These are phyloP conservation scores for Coracias cyanogaster DNA, from an alignment of 2,797 vertebrate species.

Conservation along the genomic window DNA sequence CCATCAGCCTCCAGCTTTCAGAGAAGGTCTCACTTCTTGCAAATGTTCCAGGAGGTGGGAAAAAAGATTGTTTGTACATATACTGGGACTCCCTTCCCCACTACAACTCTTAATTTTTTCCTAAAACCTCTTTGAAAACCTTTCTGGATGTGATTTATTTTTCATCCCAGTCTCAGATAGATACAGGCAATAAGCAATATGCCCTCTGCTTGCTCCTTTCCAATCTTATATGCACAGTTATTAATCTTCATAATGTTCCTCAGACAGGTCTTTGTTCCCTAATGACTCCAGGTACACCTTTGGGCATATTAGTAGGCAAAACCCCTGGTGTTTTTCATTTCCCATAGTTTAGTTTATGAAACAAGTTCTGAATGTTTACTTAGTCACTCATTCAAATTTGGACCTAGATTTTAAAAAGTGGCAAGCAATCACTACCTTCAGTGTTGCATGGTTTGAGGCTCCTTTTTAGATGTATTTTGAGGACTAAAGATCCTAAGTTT, in stretches of 20 bases:
- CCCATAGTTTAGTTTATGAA: slow-evolving; percentile 42
- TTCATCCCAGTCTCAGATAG: slow-evolving; percentile 43
- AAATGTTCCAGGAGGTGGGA: not conserved
- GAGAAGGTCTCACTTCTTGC: not conserved
- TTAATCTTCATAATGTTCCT: slow-evolving; percentile 73
- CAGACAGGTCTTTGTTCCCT: slow-evolving; percentile 71
- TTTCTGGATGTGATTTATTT: slow-evolving; percentile 66
- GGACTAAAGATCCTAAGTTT: not conserved
- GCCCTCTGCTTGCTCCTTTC: slow-evolving; percentile 68
- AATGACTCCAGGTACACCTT: slow-evolving; percentile 67
- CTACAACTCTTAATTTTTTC: slow-evolving; percentile 3
- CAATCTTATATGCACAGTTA: slow-evolving; percentile 65
- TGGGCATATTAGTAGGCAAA: slow-evolving; percentile 60
- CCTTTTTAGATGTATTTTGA: not conserved
- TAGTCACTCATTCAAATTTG: slow-evolving; percentile 36
- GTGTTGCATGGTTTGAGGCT: not conserved
- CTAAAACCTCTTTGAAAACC: slow-evolving; percentile 18
- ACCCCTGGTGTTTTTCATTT: slow-evolving; percentile 48
- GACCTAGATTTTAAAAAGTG: not conserved
- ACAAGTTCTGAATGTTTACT: slow-evolving; percentile 29
- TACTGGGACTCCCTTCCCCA: not conserved
- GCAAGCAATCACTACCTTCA: not conserved
- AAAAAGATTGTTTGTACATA: not conserved
- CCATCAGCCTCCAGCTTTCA: not conserved
- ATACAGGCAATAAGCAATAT: slow-evolving; percentile 66